Evolutionary conservation across 2,797 vertebrate species (phyloP), one percentile per base, ranked within the genome.

Genomic region (Tiaroga cobitis): DNA sequence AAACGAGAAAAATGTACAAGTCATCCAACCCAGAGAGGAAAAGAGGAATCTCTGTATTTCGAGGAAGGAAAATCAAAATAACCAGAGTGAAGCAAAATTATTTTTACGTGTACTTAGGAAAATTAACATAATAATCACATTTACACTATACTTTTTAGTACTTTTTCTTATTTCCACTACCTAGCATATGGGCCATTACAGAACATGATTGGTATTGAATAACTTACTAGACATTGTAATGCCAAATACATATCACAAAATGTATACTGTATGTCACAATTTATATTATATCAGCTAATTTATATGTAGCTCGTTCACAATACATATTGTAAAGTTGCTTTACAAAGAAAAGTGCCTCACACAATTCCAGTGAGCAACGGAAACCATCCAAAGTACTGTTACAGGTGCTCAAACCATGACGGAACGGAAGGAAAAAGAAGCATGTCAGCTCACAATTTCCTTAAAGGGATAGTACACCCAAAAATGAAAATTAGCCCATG

Each of bases 1-100:
- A 85, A 11, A 51, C 86, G 0, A 61, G n/a, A 88, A 84, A 85
- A 88, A 87, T 68, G 56, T 88, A 89, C 89, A 87, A 88, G 86
- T 85, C 84, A 89, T 84, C 83, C 49, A 43, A 49, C 46, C 34
- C 37, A 43, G 21, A 15, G 46, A 86, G 67, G 46, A 82, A 59
- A 82, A 84, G 70, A 18, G 34, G 73, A 88, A 89, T 81, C 37
- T 82, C 26, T 88, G 82, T 86, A 79, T 86, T 87, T 91, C 26
- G 41, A 79, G 46, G 81, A 77, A 81, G 81, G 69, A 37, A 85
- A 49, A 75, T 84, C 39, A 18, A 39, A 81, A 88, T 79, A 87
- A 90, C 89, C 43, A 84, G 26, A 65, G 46, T 84, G 16, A 18
- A 69, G 32, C 46, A 59, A 13, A 88, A n/a, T 63, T 79, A 87